Evolutionary conservation across 2,888 invertebrate species (phyloP), one percentile per base, ranked within the genome.

Genomic region (Taenaris catops): DNA sequence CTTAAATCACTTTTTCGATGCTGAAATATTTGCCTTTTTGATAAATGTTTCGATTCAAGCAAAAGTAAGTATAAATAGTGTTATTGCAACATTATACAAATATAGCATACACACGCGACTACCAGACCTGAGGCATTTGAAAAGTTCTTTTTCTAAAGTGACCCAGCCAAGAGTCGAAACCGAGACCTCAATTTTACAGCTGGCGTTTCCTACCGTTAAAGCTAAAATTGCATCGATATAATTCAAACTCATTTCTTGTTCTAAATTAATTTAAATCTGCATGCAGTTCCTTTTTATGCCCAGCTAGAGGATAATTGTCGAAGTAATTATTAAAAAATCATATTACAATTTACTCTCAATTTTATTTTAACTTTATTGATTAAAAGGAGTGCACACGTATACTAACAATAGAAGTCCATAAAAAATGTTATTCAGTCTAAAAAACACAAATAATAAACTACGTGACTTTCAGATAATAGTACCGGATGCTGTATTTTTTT

Each of bases 191-290:
- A n/a, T n/a, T n/a, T n/a, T n/a, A n/a, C n/a, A n/a, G n/a, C n/a
- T n/a, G n/a, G n/a, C n/a, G n/a, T n/a, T n/a, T n/a, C n/a, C n/a
- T n/a, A n/a, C n/a, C n/a, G n/a, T 28, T 2, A 8, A 3, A 20
- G n/a, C 20, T 8, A 20, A 11, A 12, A 20, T 20, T 19, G 20
- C 8, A 29, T 8, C 8, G 12, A 21, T 8, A 27, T 10, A 17
- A 27, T 21, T 29, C 29, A 57, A 1, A 57, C 58, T 34, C 28
- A 51, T 2, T 47, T 57, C 16, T 21, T 8, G 8, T 28, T 43
- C 39, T 35, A 47, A 38, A 29, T 38, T 24, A 10, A 33, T 8
- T 25, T 19, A 21, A 25, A 9, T 10, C 17, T 16, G 21, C 9
- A 16, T 12, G 21, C 20, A 17, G 12, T 32, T 37, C 19, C 16